Evolutionary conservation across 2,113 vertebrate species (phyloP).

Genomic region (Rhinopomastus cyanomelas): DNA sequence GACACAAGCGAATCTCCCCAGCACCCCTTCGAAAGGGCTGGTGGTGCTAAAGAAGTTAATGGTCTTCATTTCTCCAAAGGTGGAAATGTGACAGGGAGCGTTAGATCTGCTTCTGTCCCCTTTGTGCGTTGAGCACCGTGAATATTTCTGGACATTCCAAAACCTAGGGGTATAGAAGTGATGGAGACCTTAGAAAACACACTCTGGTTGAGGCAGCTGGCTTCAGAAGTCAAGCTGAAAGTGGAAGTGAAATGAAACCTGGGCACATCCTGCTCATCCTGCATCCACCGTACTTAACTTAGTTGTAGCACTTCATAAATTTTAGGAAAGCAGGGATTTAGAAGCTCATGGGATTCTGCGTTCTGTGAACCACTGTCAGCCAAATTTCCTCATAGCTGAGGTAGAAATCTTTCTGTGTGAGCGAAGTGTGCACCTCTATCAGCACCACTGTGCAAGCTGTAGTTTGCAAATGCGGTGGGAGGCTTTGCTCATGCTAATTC

Average conservation of each 20-base stretch:
- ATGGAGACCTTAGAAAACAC: neutral
- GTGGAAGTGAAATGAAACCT: neutral
- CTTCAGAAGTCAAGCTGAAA: neutral
- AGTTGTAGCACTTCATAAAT: neutral
- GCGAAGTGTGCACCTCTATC: neutral
- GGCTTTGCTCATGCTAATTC: conserved; percentile 63
- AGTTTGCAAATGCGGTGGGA: conserved; percentile 45
- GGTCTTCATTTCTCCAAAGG: neutral
- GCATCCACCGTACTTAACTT: neutral
- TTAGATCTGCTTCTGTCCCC: neutral
- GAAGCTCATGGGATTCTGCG: neutral
- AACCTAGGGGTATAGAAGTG: neutral
- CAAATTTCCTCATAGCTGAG: neutral
- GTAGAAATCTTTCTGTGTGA: conserved; percentile 21
- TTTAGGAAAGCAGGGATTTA: neutral
- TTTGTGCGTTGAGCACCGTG: neutral
- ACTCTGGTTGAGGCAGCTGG: neutral
- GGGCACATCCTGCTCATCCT: neutral
- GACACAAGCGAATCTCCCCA: neutral
- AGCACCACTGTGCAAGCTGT: conserved; percentile 31
- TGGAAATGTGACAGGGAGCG: neutral
- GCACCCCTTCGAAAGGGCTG: neutral
- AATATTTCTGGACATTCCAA: neutral
- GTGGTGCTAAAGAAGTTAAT: neutral
- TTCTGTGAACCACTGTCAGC: neutral